Base-by-base conservation (phyloP, 2,113 vertebrate species). In the Gobio gobio region DNA sequence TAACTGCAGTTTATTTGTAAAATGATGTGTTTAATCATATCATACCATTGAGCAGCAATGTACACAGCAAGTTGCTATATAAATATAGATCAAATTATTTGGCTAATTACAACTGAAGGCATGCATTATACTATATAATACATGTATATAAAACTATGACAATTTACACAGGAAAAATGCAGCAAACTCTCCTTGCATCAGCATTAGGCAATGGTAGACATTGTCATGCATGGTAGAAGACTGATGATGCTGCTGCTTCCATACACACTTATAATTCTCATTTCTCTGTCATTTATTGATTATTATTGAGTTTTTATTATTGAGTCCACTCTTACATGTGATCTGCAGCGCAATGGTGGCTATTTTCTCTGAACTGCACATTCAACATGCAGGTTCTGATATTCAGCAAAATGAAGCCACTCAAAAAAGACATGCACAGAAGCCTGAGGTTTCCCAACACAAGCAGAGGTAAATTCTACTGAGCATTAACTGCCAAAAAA, bases 41-140 rank as follows among this genome's bases (percentile, higher is more conserved):
- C 82, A 74, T 86, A 87, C 76, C 64, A 84, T 59, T 91, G 85
- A 94, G 96, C 95, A 94, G 85, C 94, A 95, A 96, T 95, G 95
- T 97, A 97, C 96, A 95, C 89, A 95, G 96, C 95, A 93, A 91
- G 94, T 94, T 93, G 93, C 87, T 96, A 92, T 92, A 94, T 90
- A 96, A 96, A 96, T 94, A 94, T 92, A 95, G 96, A 96, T 94
- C 93, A 92, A 90, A 92, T 93, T 14, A 89, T 93, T 94, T 89
- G 91, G 94, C 95, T 96, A 95, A 94, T 92, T 95, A 96, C 95
- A 97, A 94, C 94, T 93, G 86, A 90, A 96, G 94, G 93, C 97
- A 98, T 99, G 97, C 97, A 96, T 94, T 92, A 94, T 90, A 89
- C 64, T 88, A 88, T 94, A 94, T 93, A 94, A 92, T 97, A 97